Evolutionary conservation across 1,140 invertebrate genomes (phyloP).

Genomic region (Formica selysi): DNA sequence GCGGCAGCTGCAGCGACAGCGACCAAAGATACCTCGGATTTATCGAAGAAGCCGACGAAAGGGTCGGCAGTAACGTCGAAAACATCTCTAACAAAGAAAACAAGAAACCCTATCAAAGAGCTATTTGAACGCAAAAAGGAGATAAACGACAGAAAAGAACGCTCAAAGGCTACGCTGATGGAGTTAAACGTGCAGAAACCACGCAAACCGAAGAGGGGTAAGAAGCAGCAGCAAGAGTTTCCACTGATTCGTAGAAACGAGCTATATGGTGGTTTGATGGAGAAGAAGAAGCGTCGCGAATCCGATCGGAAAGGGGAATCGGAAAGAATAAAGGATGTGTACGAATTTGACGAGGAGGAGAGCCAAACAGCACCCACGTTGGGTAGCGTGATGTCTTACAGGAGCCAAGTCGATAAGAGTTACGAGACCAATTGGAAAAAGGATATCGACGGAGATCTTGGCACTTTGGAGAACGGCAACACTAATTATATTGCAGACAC

Average conservation of each 20-base stretch:
- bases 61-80: constrained; percentile 57
- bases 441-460: constrained; percentile 66
- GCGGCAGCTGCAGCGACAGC: constrained; percentile 48
- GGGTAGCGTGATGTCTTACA: constrained; percentile 79
- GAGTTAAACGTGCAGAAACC: constrained; percentile 69
- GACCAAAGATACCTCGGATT: constrained; percentile 45
- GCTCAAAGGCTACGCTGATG: constrained; percentile 60
- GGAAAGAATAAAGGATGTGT: constrained; percentile 81
- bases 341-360: constrained; percentile 85
- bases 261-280: constrained; percentile 75
- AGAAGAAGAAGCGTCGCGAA: constrained; percentile 82
- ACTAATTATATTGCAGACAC: constrained; percentile 61
- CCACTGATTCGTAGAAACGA: constrained; percentile 81
- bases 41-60: constrained; percentile 28
- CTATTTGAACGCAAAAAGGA: constrained; percentile 85
- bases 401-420: constrained; percentile 77
- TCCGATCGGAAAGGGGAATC: constrained; percentile 72
- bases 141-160: constrained; percentile 81
- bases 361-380: constrained; percentile 77
- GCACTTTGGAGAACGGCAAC: constrained; percentile 73
- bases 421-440: constrained; percentile 69
- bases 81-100: constrained; percentile 75
- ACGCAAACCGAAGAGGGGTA: constrained; percentile 77
- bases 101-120: constrained; percentile 83
- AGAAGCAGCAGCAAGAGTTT: constrained; percentile 79